Evolutionary conservation across 2,797 vertebrate species (phyloP).

Genomic region (Rhinophrynus dorsalis): DNA sequence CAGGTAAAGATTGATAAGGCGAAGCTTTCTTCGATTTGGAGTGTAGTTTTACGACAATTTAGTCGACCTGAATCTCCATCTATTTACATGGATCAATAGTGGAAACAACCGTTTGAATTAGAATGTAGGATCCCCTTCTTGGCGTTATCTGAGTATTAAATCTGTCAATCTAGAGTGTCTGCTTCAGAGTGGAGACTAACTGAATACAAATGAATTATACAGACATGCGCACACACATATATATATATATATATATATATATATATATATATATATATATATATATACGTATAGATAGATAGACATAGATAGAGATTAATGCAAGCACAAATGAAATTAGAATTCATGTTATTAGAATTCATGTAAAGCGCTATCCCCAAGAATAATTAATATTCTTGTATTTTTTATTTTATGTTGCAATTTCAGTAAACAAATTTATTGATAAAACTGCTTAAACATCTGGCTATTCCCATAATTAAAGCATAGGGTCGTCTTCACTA

Average conservation of each 20-base stretch:
- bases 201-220: neutral
- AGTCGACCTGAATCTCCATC: slow-evolving; percentile 56
- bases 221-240: neutral
- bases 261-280: slow-evolving; percentile 7
- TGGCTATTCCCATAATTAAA: too few relatives aligned
- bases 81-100: slow-evolving; percentile 70
- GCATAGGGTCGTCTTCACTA: too few relatives aligned
- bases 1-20: slow-evolving; percentile 49
- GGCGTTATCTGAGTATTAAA: slow-evolving; percentile 47
- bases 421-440: too few relatives aligned
- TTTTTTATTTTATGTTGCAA: too few relatives aligned
- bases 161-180: slow-evolving; percentile 46
- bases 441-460: too few relatives aligned
- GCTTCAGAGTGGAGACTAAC: neutral
- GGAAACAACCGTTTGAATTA: slow-evolving; percentile 59
- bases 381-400: too few relatives aligned
- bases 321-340: too few relatives aligned
- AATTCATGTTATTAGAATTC: too few relatives aligned
- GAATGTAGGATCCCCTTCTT: slow-evolving; percentile 51
- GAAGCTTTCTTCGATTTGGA: slow-evolving; percentile 56
- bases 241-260: neutral
- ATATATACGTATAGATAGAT: too few relatives aligned
- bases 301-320: too few relatives aligned
- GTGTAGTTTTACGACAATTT: slow-evolving; percentile 60
- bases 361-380: too few relatives aligned